Percentiles rank a stretch among this genome's conserved stretches.
Evolutionary conservation across 2,797 vertebrate species (phyloP).

Genomic region (Etheostoma perlongum): DNA sequence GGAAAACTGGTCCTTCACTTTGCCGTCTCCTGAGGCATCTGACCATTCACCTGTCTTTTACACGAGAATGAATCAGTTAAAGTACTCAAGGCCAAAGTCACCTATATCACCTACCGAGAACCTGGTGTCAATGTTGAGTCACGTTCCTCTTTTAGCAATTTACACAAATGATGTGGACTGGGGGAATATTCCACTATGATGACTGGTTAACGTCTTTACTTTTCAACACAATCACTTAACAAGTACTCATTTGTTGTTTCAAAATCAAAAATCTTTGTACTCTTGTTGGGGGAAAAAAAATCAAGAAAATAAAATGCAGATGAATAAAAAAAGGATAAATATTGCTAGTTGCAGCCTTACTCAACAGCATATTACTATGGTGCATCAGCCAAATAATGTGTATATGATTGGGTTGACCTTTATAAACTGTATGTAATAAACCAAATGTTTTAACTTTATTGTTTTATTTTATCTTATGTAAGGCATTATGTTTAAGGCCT

Average conservation of each 20-base stretch:
- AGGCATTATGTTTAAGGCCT: neutral
- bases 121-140: conserved; percentile 7
- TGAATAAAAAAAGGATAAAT: neutral
- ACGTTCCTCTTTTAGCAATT: neutral
- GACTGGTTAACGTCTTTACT: neutral
- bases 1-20: neutral
- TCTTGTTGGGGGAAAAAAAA: neutral
- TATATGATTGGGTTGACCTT: no score
- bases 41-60: conserved; percentile 27
- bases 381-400: no score
- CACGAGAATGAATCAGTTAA: conserved; percentile 13
- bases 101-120: neutral
- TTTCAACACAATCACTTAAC: neutral
- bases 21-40: conserved; percentile 17
- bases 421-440: neutral
- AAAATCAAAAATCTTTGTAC: neutral
- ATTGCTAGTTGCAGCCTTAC: neutral
- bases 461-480: neutral
- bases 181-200: neutral
- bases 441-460: neutral
- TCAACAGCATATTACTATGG: no score
- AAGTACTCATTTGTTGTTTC: neutral
- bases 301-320: neutral
- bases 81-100: conserved; percentile 12
- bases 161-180: neutral